Base-by-base conservation (phyloP, 2,888 invertebrate genomes). In the Euplexia lucipara region DNA sequence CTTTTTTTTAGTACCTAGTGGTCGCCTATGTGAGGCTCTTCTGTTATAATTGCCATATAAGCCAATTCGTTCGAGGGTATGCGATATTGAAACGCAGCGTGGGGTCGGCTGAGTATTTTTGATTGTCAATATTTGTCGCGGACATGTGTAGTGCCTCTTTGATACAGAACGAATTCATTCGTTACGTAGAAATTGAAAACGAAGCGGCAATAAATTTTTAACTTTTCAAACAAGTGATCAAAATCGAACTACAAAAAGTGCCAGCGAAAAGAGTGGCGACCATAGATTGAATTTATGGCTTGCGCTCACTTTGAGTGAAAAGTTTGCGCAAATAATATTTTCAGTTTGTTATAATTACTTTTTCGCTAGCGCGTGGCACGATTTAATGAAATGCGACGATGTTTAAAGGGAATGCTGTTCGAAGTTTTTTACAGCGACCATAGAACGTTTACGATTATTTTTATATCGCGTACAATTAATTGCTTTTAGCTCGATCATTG, bases 141-240 rank as follows among this genome's bases (percentile, higher is more conserved):
- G 72, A 76, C 70, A n/a, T n/a, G 26, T 63, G 49, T 57, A 58
- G 48, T 74, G 69, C 71, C 70, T 77, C 78, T 82, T 75, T 75
- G 71, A 68, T 74, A 72, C 12, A 42, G 39, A 76, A 54, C 58
- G 83, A 88, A 86, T 88, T 87, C 84, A 86, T 85, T 88, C 86
- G 82, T 14, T 54, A 81, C 81, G 81, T 81, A 80, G 83, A 90
- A 93, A 94, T 92, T 92, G 91, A 89, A 94, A 92, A 89, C 86
- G 85, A 85, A 86, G 86, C 73, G 86, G 85, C 89, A 86, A 92
- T 94, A 93, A 92, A 93, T 94, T 93, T 90, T 91, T 85, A 91
- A 94, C 93, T 93, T 93, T 92, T 87, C 86, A 86, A 92, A 90
- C 91, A 90, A 92, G 92, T 92, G 91, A 94, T 94, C 92, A 90